phyloP scores from a whole-genome alignment of 1,140 invertebrate species.

The Penaeus chinensis region DNA sequence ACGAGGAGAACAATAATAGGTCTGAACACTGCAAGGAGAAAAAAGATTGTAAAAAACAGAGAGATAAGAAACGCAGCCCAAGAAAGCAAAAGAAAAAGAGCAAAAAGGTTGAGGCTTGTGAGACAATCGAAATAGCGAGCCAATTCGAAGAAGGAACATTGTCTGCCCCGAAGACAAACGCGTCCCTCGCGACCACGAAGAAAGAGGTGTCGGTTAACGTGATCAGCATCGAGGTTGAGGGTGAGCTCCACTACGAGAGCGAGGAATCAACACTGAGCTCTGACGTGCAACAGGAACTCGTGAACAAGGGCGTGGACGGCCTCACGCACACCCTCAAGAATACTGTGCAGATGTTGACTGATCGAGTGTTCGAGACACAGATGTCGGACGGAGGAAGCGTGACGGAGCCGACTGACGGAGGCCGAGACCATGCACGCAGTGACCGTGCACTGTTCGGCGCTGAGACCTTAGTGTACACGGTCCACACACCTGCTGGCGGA shows the following conservation, averaged over 20 bases:
- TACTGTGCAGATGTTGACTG: background rate
- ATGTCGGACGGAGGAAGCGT: background rate
- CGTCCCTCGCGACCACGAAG: background rate
- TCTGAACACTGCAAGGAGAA: background rate
- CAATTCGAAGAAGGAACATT: too few relatives aligned
- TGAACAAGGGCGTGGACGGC: background rate
- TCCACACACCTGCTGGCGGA: background rate
- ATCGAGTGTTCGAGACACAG: background rate
- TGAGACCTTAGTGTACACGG: background rate
- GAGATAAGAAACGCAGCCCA: too few relatives aligned
- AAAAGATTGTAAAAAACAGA: too few relatives aligned
- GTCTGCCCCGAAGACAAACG: background rate
- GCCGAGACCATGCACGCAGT: background rate
- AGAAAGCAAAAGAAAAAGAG: too few relatives aligned
- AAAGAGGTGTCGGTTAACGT: background rate
- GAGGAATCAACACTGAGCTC: background rate
- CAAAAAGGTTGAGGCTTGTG: too few relatives aligned
- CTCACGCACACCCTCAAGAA: background rate
- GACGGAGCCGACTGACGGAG: background rate
- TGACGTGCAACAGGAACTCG: background rate
- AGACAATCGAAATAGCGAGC: too few relatives aligned
- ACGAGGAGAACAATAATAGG: background rate
- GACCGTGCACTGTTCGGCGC: background rate
- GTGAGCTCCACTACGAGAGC: background rate
- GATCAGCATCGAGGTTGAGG: conserved; percentile 30